Evolutionary conservation across 2,797 vertebrate species (phyloP).

Genomic region (Sebastes cheni): DNA sequence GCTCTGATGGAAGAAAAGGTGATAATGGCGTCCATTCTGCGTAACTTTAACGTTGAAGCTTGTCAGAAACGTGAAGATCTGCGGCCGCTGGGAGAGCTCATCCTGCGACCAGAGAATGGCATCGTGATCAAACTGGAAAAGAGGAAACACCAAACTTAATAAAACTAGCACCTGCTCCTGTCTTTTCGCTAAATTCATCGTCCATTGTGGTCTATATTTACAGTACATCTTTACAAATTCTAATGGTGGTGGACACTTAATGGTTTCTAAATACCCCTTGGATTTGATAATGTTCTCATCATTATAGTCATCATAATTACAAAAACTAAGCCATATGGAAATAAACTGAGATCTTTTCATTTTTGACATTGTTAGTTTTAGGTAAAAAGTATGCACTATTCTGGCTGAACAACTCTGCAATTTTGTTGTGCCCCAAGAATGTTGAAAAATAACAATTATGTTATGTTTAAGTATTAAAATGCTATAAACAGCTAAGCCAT

Average conservation of each 20-base stretch:
- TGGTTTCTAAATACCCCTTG: neutral
- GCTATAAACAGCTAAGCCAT: neutral
- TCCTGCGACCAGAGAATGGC: constrained; percentile 89
- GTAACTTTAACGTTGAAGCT: constrained; percentile 86
- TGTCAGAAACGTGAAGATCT: constrained; percentile 88
- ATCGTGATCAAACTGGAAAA: constrained; percentile 90
- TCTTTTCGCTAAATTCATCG: neutral
- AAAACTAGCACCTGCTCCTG: neutral
- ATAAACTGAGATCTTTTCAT: neutral
- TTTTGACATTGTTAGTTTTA: neutral
- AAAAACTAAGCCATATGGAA: neutral
- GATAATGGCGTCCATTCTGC: constrained; percentile 87
- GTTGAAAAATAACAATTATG: neutral
- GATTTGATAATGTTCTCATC: neutral
- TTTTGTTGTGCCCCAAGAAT: neutral
- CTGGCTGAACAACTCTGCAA: neutral
- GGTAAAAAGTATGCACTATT: neutral
- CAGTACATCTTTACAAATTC: neutral
- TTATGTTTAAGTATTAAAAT: neutral
- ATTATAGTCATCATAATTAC: constrained; percentile 1
- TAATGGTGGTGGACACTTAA: neutral
- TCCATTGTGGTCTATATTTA: neutral
- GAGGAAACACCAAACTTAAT: constrained; percentile 38
- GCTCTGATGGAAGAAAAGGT: constrained; percentile 94
- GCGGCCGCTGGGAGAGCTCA: constrained; percentile 84